phyloP scores from a whole-genome alignment of 2,797 vertebrate species.

The Thalassophryne amazonica region DNA sequence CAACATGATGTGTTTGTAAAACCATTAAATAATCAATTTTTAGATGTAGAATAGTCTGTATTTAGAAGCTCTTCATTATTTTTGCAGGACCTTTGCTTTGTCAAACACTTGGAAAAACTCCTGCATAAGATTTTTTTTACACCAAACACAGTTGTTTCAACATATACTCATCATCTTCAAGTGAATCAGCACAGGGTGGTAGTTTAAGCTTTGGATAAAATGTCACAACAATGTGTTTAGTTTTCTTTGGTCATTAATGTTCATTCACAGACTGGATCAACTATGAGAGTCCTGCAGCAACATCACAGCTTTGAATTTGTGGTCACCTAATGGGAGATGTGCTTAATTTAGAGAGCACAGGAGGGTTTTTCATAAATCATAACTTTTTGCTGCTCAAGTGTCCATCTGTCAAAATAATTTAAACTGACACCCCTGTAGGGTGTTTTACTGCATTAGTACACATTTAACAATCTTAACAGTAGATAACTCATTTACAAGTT shows the following conservation, averaged over 20 bases:
- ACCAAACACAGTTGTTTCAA: too few relatives aligned
- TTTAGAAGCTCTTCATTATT: too few relatives aligned
- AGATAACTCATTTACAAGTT: slow-evolving; percentile 72
- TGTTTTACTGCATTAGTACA: slow-evolving; percentile 54
- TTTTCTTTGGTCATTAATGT: slow-evolving; percentile 11
- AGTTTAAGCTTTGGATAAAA: background rate
- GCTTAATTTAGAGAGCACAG: slow-evolving; percentile 24
- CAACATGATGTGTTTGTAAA: too few relatives aligned
- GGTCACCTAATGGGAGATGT: too few relatives aligned
- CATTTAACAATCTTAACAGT: slow-evolving; percentile 63
- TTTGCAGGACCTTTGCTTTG: too few relatives aligned
- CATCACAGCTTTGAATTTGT: slow-evolving; percentile 32
- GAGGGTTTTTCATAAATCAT: slow-evolving; percentile 19
- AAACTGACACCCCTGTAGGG: slow-evolving; percentile 10
- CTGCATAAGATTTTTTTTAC: too few relatives aligned
- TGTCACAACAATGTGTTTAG: background rate
- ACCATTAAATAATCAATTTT: too few relatives aligned
- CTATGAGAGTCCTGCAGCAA: slow-evolving; percentile 41
- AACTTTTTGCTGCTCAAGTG: slow-evolving; percentile 4
- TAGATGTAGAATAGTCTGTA: too few relatives aligned
- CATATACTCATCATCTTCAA: background rate
- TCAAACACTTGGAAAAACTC: too few relatives aligned
- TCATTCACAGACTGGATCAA: slow-evolving; percentile 42
- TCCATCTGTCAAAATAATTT: slow-evolving; percentile 26
- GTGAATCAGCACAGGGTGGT: background rate